Conservation (phyloP, 1,140 invertebrate genomes). For the Acyrthosiphon pisum region DNA sequence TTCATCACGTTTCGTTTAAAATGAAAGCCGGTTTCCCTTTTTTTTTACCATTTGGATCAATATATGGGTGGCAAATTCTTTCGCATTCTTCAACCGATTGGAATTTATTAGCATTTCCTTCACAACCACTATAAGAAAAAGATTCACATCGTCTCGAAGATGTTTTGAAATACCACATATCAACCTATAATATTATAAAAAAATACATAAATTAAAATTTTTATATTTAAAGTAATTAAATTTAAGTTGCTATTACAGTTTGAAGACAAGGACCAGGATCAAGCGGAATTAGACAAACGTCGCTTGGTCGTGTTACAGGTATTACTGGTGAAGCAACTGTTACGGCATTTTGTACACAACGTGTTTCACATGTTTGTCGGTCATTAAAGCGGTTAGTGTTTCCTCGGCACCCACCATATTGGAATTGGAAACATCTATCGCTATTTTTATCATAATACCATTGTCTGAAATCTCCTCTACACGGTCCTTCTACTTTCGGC, state of each 20-base stretch:
- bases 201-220: neutral
- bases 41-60: slow-evolving; percentile 70
- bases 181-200: slow-evolving; percentile 51
- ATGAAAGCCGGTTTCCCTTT: neutral
- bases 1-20: neutral
- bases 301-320: slow-evolving; percentile 35
- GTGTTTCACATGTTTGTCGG: slow-evolving; percentile 77
- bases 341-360: slow-evolving; percentile 67
- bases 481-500: slow-evolving; percentile 73
- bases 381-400: slow-evolving; percentile 86
- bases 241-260: slow-evolving; percentile 60
- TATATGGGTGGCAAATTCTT: slow-evolving; percentile 76
- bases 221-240: neutral
- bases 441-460: slow-evolving; percentile 75
- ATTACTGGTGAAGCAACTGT: neutral
- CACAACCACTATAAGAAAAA: slow-evolving; percentile 83
- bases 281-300: slow-evolving; percentile 61
- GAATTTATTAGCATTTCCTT: slow-evolving; percentile 85
- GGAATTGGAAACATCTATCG: slow-evolving; percentile 77
- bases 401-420: slow-evolving; percentile 87
- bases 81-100: slow-evolving; percentile 81
- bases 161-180: slow-evolving; percentile 73
- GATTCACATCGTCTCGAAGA: slow-evolving; percentile 69
- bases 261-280: slow-evolving; percentile 78
- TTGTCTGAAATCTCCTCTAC: slow-evolving; percentile 77